phyloP scores from a whole-genome alignment of 2,797 vertebrate genomes.

The Threskiornis aethiopicus region DNA sequence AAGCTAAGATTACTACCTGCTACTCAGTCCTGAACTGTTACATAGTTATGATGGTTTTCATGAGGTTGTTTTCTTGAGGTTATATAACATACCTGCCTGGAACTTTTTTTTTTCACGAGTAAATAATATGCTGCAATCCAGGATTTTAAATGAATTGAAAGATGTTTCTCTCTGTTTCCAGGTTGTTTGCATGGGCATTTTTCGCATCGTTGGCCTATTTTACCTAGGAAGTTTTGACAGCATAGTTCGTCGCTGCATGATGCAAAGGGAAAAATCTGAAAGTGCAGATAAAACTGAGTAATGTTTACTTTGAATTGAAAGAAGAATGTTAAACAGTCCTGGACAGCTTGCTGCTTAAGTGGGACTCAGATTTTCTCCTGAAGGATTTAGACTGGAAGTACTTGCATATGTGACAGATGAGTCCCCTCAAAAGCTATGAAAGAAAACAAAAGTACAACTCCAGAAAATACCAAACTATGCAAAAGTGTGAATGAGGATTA shows the following conservation, averaged over 20 bases:
- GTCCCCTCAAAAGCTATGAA: slow-evolving; percentile 46
- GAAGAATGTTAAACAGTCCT: slow-evolving; percentile 43
- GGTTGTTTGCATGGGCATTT: slow-evolving; percentile 97
- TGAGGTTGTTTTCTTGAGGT: not conserved
- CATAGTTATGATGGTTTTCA: not conserved
- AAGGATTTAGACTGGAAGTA: slow-evolving; percentile 51
- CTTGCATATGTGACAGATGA: slow-evolving; percentile 30
- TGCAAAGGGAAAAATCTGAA: slow-evolving; percentile 89
- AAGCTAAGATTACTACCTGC: not conserved
- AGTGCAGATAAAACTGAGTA: slow-evolving; percentile 87
- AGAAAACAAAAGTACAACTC: slow-evolving; percentile 22
- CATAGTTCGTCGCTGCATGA: slow-evolving; percentile 97
- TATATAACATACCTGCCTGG: not conserved
- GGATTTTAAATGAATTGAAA: not conserved
- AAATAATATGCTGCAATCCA: not conserved
- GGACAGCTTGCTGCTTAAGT: slow-evolving; percentile 71
- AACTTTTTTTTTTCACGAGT: not conserved
- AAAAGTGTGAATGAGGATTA: slow-evolving; percentile 49
- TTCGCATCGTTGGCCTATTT: slow-evolving; percentile 93
- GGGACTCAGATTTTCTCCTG: slow-evolving; percentile 52
- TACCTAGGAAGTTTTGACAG: slow-evolving; percentile 97
- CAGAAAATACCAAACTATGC: slow-evolving; percentile 64
- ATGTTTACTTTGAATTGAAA: slow-evolving; percentile 32
- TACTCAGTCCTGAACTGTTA: not conserved
- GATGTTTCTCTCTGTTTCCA: slow-evolving; percentile 63